A percentile compares a stretch with the other conserved stretches of the same genome.
Conservation (phyloP, 2,888 invertebrate species). For the Andrena praecox region DNA sequence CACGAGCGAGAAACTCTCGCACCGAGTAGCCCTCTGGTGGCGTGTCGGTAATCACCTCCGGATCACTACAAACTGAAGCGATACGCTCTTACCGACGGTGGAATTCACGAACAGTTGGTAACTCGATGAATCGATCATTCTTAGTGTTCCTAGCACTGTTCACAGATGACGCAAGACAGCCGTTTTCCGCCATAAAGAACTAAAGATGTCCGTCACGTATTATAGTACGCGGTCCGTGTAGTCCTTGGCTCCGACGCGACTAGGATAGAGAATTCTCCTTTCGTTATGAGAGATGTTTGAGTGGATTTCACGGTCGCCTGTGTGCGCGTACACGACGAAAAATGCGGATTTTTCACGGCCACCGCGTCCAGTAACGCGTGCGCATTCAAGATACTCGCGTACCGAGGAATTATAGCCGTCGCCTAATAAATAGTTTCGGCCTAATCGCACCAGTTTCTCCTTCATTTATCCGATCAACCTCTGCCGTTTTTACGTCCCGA, state of each 20-base stretch:
- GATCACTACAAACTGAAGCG: too few species aligned
- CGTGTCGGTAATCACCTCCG: too few species aligned
- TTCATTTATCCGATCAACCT: constrained; percentile 36
- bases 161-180: constrained; percentile 32
- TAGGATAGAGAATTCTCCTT: constrained; percentile 37
- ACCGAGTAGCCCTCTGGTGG: too few species aligned
- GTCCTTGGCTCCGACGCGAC: constrained; percentile 53
- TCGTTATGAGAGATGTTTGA: constrained; percentile 66
- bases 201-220: constrained; percentile 66
- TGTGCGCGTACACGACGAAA: constrained; percentile 49
- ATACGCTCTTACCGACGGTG: not conserved
- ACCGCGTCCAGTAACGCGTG: constrained; percentile 62
- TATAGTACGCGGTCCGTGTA: constrained; percentile 47
- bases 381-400: constrained; percentile 54
- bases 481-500: constrained; percentile 45
- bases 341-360: constrained; percentile 62
- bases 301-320: constrained; percentile 44
- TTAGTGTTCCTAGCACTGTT: not conserved
- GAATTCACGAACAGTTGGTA: not conserved
- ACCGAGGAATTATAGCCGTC: constrained; percentile 39
- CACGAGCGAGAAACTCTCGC: too few species aligned
- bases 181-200: constrained; percentile 43
- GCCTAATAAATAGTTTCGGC: constrained; percentile 47
- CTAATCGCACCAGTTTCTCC: constrained; percentile 48
- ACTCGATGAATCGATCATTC: not conserved